Base-by-base conservation (phyloP, 37 sponge, comb jelly and placozoan species). In the Mnemiopsis leidyi region DNA sequence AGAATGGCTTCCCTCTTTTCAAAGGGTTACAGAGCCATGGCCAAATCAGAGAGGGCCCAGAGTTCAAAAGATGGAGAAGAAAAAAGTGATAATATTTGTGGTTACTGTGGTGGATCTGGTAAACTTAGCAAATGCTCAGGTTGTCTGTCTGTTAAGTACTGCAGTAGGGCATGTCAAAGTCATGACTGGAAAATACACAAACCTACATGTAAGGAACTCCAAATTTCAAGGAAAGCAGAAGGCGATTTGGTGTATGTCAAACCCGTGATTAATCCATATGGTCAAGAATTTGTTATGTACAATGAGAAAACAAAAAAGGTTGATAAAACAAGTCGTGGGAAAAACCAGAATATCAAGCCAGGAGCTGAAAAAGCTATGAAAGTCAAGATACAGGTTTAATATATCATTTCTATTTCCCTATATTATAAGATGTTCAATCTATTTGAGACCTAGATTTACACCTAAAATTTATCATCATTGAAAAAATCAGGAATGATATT, bases 341-440 rank as follows among this genome's bases (percentile, higher is more conserved):
- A 28, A 1, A 26, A 37, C 61, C 21, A 40, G 20, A 77, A 71
- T 29, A n/a, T 30, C 26, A 71, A 77, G 21, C 61, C 61, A 13
- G 5, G 33, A 31, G 79, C 26, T 34, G 90, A 40, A 39, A 85
- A 85, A 37, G 23, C 61, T 23, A 85, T 85, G 90, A 85, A 39
- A 39, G 90, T 85, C 20, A 85, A 85, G 36, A 85, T 85, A 25
- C 90, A 85, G 90, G 90, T 85, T 23, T 39, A 5, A 85, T 48
- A 48, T n/a, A n/a, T n/a, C n/a, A n/a, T n/a, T n/a, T n/a, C n/a
- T n/a, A n/a, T n/a, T n/a, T n/a, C n/a, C n/a, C n/a, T n/a, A n/a
- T n/a, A n/a, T n/a, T n/a, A n/a, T n/a, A n/a, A n/a, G n/a, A n/a
- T n/a, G n/a, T n/a, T n/a, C n/a, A n/a, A n/a, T n/a, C n/a, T n/a